These are phyloP conservation scores for Catotricha subobsoleta DNA, from an alignment of 2,888 invertebrate species.

Conservation along the genomic window DNA sequence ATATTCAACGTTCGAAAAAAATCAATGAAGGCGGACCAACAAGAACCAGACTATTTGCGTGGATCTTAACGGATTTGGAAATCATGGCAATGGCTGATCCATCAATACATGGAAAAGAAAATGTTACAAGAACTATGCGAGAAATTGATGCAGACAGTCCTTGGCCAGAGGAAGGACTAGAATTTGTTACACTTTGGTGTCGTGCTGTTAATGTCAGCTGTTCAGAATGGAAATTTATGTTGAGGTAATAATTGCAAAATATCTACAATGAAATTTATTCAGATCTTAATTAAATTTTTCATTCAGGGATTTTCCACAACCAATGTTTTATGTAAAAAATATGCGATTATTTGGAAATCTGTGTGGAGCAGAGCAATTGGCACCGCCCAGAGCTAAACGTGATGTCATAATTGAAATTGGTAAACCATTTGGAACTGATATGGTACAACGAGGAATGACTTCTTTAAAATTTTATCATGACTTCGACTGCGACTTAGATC, in stretches of 20 bases:
- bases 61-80: conserved; percentile 53
- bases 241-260: conserved; percentile 29
- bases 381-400: conserved; percentile 40
- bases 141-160: conserved; percentile 79
- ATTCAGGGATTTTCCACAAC: conserved; percentile 80
- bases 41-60: conserved; percentile 65
- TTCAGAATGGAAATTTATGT: conserved; percentile 68
- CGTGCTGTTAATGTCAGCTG: conserved; percentile 67
- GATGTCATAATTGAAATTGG: conserved; percentile 47
- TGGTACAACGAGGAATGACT: conserved; percentile 82
- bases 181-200: conserved; percentile 87
- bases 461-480: conserved; percentile 96
- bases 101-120: conserved; percentile 62
- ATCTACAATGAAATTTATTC: background rate
- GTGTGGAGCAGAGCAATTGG: conserved; percentile 74
- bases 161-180: conserved; percentile 77
- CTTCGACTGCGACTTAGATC: conserved; percentile 80
- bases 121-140: conserved; percentile 51
- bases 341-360: conserved; percentile 79
- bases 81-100: conserved; percentile 68
- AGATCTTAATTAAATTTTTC: background rate
- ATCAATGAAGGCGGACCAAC: conserved; percentile 39
- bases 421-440: conserved; percentile 62
- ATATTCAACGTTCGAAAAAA: conserved; percentile 70
- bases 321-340: conserved; percentile 66